Percentiles rank a stretch among this genome's conserved stretches.
These are phyloP conservation scores for Octopus sinensis DNA, from an alignment of 1,140 invertebrate genomes.

Conservation along the genomic window DNA sequence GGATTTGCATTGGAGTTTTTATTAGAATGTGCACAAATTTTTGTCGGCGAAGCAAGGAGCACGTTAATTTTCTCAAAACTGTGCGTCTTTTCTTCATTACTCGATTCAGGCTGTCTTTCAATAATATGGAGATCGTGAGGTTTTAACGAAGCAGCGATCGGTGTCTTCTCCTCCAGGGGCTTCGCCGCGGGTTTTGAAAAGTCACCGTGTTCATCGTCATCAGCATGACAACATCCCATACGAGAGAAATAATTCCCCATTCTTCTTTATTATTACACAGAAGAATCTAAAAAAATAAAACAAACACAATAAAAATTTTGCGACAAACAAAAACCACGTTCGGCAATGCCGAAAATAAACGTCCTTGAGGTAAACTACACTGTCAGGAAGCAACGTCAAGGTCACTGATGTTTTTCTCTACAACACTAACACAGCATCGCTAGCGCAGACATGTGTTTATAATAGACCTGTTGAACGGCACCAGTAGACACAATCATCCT, in stretches of 20 bases:
- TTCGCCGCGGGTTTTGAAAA: background rate
- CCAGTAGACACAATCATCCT: too few relatives aligned
- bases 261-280: background rate
- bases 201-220: constrained; percentile 2
- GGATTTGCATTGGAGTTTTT: background rate
- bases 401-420: too few relatives aligned
- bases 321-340: too few relatives aligned
- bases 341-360: too few relatives aligned
- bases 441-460: too few relatives aligned
- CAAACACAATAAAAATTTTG: too few relatives aligned
- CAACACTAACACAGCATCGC: too few relatives aligned
- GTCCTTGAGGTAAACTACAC: too few relatives aligned
- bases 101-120: constrained; percentile 2
- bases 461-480: too few relatives aligned
- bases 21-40: background rate
- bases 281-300: too few relatives aligned
- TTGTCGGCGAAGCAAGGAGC: background rate
- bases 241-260: constrained; percentile 7
- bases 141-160: background rate
- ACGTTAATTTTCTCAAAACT: constrained; percentile 3
- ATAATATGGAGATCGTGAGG: background rate
- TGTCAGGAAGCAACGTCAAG: too few relatives aligned
- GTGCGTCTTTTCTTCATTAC: background rate
- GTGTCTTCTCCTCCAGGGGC: background rate
- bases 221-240: background rate